phyloP scores from a whole-genome alignment of 2,113 vertebrate genomes.

The Pseudorhombus dupliciocellatus region DNA sequence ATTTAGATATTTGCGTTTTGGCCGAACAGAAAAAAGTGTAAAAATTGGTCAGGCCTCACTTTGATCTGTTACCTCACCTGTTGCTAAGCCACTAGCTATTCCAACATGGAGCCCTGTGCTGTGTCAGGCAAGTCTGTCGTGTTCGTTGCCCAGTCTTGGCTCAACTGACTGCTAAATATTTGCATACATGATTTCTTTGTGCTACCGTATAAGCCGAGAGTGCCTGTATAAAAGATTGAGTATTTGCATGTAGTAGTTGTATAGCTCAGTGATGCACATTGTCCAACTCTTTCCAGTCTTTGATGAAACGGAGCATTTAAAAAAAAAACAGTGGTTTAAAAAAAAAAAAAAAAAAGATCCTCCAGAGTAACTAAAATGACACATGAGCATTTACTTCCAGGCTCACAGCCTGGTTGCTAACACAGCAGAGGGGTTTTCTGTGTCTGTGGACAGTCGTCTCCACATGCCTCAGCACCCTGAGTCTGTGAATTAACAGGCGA shows the following conservation, averaged over 20 bases:
- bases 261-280: not conserved
- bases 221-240: too few relatives aligned
- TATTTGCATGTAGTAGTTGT: not conserved
- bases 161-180: not conserved
- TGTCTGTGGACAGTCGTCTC: not conserved
- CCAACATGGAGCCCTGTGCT: not conserved
- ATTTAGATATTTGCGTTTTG: not conserved
- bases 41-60: not conserved
- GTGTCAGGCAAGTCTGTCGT: not conserved
- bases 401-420: not conserved
- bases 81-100: not conserved
- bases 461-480: not conserved
- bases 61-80: constrained; percentile 4
- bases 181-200: not conserved
- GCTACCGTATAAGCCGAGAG: too few relatives aligned
- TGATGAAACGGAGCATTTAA: too few relatives aligned
- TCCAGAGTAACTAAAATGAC: not conserved
- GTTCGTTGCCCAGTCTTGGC: not conserved
- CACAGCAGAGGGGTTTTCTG: not conserved
- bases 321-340: too few relatives aligned
- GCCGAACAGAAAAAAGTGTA: not conserved
- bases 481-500: constrained; percentile 12
- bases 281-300: not conserved
- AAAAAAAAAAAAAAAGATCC: not conserved
- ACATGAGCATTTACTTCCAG: not conserved